Evolutionary conservation across 2,888 invertebrate species (phyloP).

Genomic region (Cyaniris semiargus): DNA sequence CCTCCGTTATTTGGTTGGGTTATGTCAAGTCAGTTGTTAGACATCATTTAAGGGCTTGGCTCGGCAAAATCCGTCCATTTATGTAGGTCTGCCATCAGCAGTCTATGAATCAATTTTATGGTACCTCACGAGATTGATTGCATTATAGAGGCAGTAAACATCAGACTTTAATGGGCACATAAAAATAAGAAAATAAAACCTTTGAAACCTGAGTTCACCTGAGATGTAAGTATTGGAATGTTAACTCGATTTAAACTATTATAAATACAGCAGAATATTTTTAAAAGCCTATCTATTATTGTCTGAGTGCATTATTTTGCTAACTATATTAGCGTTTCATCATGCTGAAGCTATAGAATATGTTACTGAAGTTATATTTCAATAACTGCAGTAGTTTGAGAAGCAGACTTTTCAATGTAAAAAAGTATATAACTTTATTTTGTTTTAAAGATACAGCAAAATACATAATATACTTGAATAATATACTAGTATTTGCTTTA

Average conservation of each 20-base stretch:
- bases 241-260: background rate
- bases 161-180: background rate
- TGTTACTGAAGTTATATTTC: background rate
- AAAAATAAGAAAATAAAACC: background rate
- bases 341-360: background rate
- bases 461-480: conserved; percentile 23
- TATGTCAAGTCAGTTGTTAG: background rate
- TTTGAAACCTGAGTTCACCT: background rate
- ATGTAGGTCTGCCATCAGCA: too few species aligned
- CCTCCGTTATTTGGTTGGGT: background rate
- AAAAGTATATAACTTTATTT: too few species aligned
- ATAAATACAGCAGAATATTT: background rate
- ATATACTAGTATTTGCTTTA: conserved; percentile 24
- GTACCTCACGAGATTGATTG: background rate
- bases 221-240: conserved; percentile 17
- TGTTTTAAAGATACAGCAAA: background rate
- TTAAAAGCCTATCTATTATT: background rate
- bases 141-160: background rate
- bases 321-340: background rate
- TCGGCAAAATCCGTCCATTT: too few species aligned
- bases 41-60: too few species aligned
- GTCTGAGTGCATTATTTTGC: background rate
- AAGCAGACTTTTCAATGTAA: background rate
- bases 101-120: too few species aligned
- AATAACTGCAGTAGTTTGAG: background rate